Conservation (phyloP, 2,113 vertebrate species). For the Sebastes schlegelii region DNA sequence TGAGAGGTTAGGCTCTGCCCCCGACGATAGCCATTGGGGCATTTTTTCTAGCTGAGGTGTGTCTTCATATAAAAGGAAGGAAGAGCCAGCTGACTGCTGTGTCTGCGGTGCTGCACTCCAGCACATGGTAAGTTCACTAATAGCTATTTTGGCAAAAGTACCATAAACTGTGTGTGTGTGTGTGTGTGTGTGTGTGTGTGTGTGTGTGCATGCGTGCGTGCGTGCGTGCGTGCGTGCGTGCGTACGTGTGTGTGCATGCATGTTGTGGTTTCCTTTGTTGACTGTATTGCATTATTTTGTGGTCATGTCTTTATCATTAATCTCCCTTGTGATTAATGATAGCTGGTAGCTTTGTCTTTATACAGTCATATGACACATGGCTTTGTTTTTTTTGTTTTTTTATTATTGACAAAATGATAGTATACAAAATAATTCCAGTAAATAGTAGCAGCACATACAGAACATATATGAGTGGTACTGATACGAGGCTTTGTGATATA, state of each 20-base stretch:
- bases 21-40: background rate
- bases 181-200: background rate
- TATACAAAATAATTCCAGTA: too few relatives aligned
- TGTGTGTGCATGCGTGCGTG: background rate
- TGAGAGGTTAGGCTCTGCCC: conserved; percentile 1
- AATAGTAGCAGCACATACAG: too few relatives aligned
- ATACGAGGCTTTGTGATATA: too few relatives aligned
- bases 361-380: too few relatives aligned
- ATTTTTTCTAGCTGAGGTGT: background rate
- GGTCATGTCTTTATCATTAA: background rate
- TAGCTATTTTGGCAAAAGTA: background rate
- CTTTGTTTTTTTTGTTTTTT: too few relatives aligned
- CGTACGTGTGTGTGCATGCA: background rate
- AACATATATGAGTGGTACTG: too few relatives aligned
- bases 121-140: conserved; percentile 28
- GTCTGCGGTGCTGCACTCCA: background rate
- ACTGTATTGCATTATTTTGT: background rate
- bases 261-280: background rate
- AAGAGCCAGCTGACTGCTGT: background rate
- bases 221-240: background rate
- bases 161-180: background rate
- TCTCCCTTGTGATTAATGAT: too few relatives aligned
- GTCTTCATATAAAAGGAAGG: conserved; percentile 22
- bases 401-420: too few relatives aligned
- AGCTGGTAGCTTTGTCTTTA: too few relatives aligned